These are phyloP conservation scores for Phyllotreta striolata DNA, from an alignment of 2,888 invertebrate species.

Conservation along the genomic window DNA sequence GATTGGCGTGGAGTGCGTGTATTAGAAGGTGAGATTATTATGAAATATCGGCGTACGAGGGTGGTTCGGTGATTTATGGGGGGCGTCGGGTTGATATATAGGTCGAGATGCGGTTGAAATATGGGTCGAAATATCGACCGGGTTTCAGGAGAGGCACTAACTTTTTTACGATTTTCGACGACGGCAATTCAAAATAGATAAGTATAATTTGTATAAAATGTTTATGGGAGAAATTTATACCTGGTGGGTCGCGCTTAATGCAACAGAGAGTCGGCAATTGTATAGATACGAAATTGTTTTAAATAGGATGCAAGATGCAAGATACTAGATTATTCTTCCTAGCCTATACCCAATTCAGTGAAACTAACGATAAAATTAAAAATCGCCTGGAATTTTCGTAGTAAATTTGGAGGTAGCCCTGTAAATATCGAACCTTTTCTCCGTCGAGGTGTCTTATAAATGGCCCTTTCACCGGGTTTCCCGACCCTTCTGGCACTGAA, in stretches of 20 bases:
- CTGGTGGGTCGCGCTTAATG: no score
- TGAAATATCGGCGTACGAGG: slow-evolving; percentile 12
- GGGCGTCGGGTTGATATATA: slow-evolving; percentile 40
- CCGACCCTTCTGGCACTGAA: slow-evolving; percentile 18
- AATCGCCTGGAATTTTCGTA: no score
- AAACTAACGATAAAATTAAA: no score
- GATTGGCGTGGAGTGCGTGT: slow-evolving; percentile 3
- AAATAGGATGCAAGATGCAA: no score
- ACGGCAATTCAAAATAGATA: no score
- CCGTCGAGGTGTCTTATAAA: slow-evolving; percentile 26
- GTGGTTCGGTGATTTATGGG: slow-evolving; percentile 35
- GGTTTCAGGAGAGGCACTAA: neutral
- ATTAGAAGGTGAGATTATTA: slow-evolving; percentile 14
- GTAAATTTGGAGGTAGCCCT: neutral
- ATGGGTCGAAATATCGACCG: slow-evolving; percentile 40
- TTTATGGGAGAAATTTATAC: no score
- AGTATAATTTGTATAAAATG: no score
- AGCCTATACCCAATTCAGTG: no score
- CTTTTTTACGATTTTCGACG: no score
- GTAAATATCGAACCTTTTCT: slow-evolving; percentile 6
- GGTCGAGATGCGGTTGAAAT: slow-evolving; percentile 42
- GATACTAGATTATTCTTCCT: no score
- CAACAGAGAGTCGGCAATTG: no score
- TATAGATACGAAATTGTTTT: no score
- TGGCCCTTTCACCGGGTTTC: slow-evolving; percentile 23